These are phyloP conservation scores for Eristalis intricaria DNA, from an alignment of 2,888 invertebrate species.

Conservation along the genomic window DNA sequence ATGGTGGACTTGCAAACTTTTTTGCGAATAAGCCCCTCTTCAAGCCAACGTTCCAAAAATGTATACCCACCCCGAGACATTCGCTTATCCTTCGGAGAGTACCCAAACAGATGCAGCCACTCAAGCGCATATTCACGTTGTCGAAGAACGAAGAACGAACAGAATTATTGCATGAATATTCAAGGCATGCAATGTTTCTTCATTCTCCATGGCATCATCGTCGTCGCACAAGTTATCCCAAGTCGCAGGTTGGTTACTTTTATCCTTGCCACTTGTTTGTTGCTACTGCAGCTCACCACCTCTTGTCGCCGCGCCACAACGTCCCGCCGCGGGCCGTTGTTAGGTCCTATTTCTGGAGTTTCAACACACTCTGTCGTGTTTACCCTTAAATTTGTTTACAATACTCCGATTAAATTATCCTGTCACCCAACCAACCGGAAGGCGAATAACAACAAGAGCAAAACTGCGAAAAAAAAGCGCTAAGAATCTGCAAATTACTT, in stretches of 20 bases:
- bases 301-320: neutral
- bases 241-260: neutral
- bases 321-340: slow-evolving; percentile 18
- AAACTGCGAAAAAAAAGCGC: slow-evolving; percentile 12
- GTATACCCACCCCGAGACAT: slow-evolving; percentile 22
- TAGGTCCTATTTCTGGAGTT: slow-evolving; percentile 27
- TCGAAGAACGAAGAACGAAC: slow-evolving; percentile 14
- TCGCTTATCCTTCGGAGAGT: neutral
- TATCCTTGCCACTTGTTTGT: neutral
- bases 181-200: slow-evolving; percentile 52
- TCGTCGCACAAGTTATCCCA: neutral
- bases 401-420: slow-evolving; percentile 59
- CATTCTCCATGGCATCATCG: slow-evolving; percentile 8
- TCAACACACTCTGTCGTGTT: slow-evolving; percentile 40
- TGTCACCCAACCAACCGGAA: slow-evolving; percentile 46
- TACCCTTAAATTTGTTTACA: slow-evolving; percentile 62
- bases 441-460: slow-evolving; percentile 22
- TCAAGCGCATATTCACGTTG: slow-evolving; percentile 12
- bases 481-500: slow-evolving; percentile 42
- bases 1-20: slow-evolving; percentile 50
- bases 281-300: neutral
- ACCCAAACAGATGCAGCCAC: slow-evolving; percentile 5
- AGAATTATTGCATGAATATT: slow-evolving; percentile 61
- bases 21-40: slow-evolving; percentile 56
- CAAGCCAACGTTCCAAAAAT: slow-evolving; percentile 61